Evolutionary conservation across 2,888 invertebrate species (phyloP).

Genomic region (Chaitophorus viminalis): DNA sequence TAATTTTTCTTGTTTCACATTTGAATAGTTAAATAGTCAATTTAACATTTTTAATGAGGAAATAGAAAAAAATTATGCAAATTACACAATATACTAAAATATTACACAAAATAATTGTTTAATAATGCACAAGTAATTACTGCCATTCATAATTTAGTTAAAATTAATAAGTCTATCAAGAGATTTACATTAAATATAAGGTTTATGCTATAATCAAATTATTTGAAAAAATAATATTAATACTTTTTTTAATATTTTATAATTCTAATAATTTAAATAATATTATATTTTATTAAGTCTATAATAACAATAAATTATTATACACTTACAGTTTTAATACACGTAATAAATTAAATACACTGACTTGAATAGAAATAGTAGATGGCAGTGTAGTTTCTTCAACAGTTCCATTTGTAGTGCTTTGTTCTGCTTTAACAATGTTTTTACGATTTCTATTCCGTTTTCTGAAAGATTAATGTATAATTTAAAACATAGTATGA

Average conservation of each 20-base stretch:
- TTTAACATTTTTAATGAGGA: no score
- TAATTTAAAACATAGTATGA: background rate
- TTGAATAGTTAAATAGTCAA: no score
- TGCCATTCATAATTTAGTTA: no score
- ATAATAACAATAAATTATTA: background rate
- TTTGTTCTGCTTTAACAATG: conserved; percentile 41
- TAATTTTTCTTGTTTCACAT: no score
- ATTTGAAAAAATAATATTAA: no score
- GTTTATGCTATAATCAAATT: no score
- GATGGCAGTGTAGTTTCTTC: conserved; percentile 52
- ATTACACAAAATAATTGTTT: no score
- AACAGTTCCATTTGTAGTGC: conserved; percentile 28
- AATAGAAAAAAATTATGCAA: no score
- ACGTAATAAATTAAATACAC: background rate
- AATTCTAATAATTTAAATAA: background rate
- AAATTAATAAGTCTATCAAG: no score
- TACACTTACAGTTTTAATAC: background rate
- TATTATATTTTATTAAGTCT: background rate
- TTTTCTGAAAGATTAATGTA: conserved; percentile 17
- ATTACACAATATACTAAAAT: no score
- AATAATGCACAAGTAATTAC: no score
- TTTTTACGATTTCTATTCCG: conserved; percentile 50
- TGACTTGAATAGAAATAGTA: conserved; percentile 53
- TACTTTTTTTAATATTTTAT: background rate
- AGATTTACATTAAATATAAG: no score